phyloP scores from a whole-genome alignment of 2,113 vertebrate genomes.

The Pseudorhombus dupliciocellatus region DNA sequence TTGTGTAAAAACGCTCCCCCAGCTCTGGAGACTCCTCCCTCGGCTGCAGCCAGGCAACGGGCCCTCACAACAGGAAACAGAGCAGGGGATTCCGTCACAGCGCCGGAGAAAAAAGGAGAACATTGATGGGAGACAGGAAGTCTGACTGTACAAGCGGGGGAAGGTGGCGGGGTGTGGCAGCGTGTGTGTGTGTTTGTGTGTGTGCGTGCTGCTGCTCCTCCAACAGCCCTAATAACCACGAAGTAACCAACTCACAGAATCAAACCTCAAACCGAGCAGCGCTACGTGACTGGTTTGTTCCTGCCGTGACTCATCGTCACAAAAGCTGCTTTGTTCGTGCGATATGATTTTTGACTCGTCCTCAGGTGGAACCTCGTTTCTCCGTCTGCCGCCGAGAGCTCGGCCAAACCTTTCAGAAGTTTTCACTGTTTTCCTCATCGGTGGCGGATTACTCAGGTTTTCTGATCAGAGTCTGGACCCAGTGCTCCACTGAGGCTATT shows the following conservation, averaged over 20 bases:
- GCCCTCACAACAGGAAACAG: constrained; percentile 95
- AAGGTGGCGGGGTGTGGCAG: constrained; percentile 12
- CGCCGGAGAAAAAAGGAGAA: constrained; percentile 77
- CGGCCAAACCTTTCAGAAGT: too few relatives aligned
- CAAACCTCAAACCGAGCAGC: background rate
- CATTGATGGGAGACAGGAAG: constrained; percentile 85
- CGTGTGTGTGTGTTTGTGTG: background rate
- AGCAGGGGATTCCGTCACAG: constrained; percentile 89
- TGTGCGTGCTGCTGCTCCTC: background rate
- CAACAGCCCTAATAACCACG: too few relatives aligned
- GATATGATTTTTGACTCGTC: background rate
- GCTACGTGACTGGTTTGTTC: background rate
- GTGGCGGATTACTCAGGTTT: too few relatives aligned
- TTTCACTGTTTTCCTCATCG: too few relatives aligned
- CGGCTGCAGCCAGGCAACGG: constrained; percentile 86
- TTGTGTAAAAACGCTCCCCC: constrained; percentile 57
- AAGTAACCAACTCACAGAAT: background rate
- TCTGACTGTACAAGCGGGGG: constrained; percentile 61
- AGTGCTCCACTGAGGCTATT: constrained; percentile 38
- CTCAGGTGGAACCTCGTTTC: too few relatives aligned
- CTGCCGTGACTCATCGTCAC: background rate
- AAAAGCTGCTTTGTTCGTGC: background rate
- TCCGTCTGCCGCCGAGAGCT: too few relatives aligned
- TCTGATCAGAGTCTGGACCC: constrained; percentile 9
- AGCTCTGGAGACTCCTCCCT: constrained; percentile 75